Evolutionary conservation across 2,888 invertebrate species (phyloP).

Genomic region (Hanleya hanleyi): DNA sequence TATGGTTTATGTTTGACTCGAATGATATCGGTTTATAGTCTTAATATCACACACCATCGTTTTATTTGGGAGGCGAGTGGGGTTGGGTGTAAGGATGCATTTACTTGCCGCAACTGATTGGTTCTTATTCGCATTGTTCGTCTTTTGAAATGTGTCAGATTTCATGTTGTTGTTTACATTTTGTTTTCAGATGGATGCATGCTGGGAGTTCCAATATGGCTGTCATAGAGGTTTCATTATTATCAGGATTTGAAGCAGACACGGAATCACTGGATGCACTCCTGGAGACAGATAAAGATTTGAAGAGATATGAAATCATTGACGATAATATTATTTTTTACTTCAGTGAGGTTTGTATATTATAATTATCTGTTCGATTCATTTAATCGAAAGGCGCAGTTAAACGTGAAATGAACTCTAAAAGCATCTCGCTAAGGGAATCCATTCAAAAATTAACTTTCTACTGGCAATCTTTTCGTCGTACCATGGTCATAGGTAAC

Average conservation of each 20-base stretch:
- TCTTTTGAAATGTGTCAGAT: too few relatives aligned
- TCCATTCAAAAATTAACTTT: not conserved
- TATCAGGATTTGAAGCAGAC: slow-evolving; percentile 32
- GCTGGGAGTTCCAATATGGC: slow-evolving; percentile 40
- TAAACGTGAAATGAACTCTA: too few relatives aligned
- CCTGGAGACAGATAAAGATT: slow-evolving; percentile 13
- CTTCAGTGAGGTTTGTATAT: slow-evolving; percentile 36
- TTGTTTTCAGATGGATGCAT: slow-evolving; percentile 25
- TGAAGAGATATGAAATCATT: slow-evolving; percentile 33
- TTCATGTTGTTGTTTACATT: too few relatives aligned
- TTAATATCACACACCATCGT: too few relatives aligned
- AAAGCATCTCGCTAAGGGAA: not conserved
- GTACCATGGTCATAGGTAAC: not conserved
- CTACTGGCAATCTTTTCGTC: not conserved
- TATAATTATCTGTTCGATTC: not conserved
- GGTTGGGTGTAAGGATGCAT: too few relatives aligned
- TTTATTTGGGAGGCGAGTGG: too few relatives aligned
- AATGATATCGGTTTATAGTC: too few relatives aligned
- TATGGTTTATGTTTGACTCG: too few relatives aligned
- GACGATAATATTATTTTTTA: slow-evolving; percentile 34
- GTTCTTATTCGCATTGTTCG: too few relatives aligned
- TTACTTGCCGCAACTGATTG: too few relatives aligned
- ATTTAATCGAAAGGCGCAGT: too few relatives aligned
- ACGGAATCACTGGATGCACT: slow-evolving; percentile 23
- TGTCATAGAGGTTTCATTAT: slow-evolving; percentile 33